These are phyloP conservation scores for Xyrichtys novacula DNA, from an alignment of 2,797 vertebrate genomes.

Conservation along the genomic window DNA sequence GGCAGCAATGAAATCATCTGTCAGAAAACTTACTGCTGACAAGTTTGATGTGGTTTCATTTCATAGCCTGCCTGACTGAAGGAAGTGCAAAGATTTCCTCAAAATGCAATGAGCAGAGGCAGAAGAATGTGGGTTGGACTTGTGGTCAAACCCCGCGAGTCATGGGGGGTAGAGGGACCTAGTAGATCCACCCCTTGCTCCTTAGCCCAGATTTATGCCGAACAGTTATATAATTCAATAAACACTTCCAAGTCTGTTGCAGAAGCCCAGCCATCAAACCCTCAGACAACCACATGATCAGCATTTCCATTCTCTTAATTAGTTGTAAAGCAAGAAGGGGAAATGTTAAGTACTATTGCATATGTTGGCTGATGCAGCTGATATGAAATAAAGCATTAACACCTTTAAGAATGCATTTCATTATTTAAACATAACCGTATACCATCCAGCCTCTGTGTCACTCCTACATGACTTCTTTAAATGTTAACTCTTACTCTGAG, in stretches of 20 bases:
- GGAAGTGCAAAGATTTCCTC: slow-evolving; percentile 53
- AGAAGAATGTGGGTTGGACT: slow-evolving; percentile 76
- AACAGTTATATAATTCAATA: slow-evolving; percentile 82
- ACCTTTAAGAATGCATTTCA: slow-evolving; percentile 12
- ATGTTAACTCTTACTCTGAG: slow-evolving; percentile 11
- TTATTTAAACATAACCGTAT: not conserved
- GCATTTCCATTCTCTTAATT: slow-evolving; percentile 46
- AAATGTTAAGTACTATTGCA: slow-evolving; percentile 28
- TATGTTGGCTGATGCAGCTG: slow-evolving; percentile 24
- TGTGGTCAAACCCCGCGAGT: slow-evolving; percentile 69
- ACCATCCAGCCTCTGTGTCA: slow-evolving; percentile 5
- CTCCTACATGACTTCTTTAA: slow-evolving; percentile 31
- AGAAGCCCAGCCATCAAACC: slow-evolving; percentile 60
- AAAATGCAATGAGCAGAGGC: slow-evolving; percentile 56
- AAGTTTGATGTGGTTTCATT: slow-evolving; percentile 61
- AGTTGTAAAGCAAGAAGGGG: slow-evolving; percentile 31
- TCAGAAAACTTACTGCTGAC: slow-evolving; percentile 52
- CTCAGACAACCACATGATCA: slow-evolving; percentile 62
- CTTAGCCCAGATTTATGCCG: slow-evolving; percentile 69
- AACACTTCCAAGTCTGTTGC: slow-evolving; percentile 77
- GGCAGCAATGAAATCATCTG: slow-evolving; percentile 59
- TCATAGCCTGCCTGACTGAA: slow-evolving; percentile 11
- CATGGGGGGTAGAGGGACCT: slow-evolving; percentile 62
- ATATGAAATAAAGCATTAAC: not conserved
- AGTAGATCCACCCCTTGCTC: slow-evolving; percentile 66